Base-by-base conservation (phyloP, 2,797 vertebrate genomes). In the Chrosomus eos region DNA sequence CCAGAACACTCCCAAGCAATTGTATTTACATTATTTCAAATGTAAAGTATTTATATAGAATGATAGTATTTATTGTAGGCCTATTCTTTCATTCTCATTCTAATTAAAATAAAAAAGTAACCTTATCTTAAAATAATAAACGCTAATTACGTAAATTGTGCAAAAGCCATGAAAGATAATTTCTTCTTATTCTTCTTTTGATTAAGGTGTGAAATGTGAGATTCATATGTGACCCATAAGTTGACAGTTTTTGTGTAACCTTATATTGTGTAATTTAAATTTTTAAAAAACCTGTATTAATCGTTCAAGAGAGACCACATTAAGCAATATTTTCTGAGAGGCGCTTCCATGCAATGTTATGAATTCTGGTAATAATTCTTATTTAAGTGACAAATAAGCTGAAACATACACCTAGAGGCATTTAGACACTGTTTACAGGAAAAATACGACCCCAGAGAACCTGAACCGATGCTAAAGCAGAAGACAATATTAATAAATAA, bases 401-500 rank as follows among this genome's bases (percentile, higher is more conserved):
- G 68, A 73, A 74, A 31, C 55, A 51, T 26, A 19, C 51, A 78
- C 79, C 53, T 38, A 38, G 36, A 38, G 36, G 36, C 36, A 38
- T 84, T 75, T 58, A 79, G 7, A 67, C 67, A 78, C 18, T 7
- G 38, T 55, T 81, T 64, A 80, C 51, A 81, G 36, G 36, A 55
- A 36, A 26, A 83, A 64, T 64, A 60, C 43, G 66, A 38, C 75
- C 33, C 26, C 53, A 58, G 62, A 73, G 45, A 74, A 79, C 48
- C 53, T 19, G 14, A 73, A 79, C n/a, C 31, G 33, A 67, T 78
- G 16, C 60, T 76, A 28, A 26, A 83, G 18, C 40, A 51, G 77
- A 73, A 83, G 33, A 62, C 48, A 38, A 33, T 43, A 80, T 85
- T 48, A 71, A 53, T 58, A 43, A 64, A 80, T 43, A 74, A 83